Base-by-base conservation (phyloP, 1,140 invertebrate genomes). In the Periplaneta americana region DNA sequence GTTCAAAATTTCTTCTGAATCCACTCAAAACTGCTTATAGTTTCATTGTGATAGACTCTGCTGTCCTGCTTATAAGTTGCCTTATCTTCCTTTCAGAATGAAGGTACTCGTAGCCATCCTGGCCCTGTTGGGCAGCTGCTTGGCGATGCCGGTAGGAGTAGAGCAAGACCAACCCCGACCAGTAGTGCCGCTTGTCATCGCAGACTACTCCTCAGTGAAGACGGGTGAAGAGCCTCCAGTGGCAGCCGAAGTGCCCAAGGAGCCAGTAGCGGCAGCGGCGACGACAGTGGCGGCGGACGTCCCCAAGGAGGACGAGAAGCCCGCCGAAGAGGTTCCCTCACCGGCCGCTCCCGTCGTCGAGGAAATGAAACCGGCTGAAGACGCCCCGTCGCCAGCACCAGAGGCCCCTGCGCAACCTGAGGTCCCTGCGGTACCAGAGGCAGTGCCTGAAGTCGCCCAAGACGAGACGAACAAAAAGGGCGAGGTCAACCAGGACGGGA, bases 181-280 rank as follows among this genome's bases (percentile, higher is more conserved):
- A 5, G 84, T 83, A 34, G 84, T 85, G 33, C 87, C 88, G 34
- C 83, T 87, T 80, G 86, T 87, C 82, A 86, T 88, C 78, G 85
- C 87, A 17, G 87, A 88, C 80, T 88, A 88, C 78, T 87, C 87
- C 11, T 86, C 87, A 33, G 87, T 87, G 82, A 83, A 84, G 48
- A 57, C 80, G 34, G 28, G 81, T 33, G 33, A 57, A 28, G 78
- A 36, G 34, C 31, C 79, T 48, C n/a, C 48, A n/a, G n/a, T n/a
- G n/a, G n/a, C n/a, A 66, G 8, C 5, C 5, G 48, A 28, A 0
- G 48, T 28, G 22, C 75, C 78, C 36, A 39, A 82, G 79, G 39
- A 48, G 35, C 33, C 82, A 37, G 28, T 74, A 15, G 78, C 78
- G 57, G 35, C 82, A 0, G 81, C 36, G 22, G 79, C 80, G 28